Evolutionary conservation across 2,888 invertebrate species (phyloP).

Genomic region (Zygaena filipendulae): DNA sequence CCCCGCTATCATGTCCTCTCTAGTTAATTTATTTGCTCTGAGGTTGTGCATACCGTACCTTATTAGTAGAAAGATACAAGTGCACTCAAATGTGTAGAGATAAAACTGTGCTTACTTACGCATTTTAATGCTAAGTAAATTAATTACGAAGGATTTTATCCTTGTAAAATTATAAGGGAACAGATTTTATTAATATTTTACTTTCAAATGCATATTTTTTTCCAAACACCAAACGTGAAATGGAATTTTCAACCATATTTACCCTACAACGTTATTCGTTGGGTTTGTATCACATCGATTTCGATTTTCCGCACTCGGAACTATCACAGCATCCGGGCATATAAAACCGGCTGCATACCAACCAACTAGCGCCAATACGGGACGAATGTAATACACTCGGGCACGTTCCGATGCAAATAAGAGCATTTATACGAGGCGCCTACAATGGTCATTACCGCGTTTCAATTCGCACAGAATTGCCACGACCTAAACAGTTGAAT

Average conservation of each 20-base stretch:
- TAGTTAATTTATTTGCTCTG: too few relatives aligned
- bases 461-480: slow-evolving; percentile 44
- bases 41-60: too few relatives aligned
- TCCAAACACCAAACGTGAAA: too few relatives aligned
- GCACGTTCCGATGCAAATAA: slow-evolving; percentile 56
- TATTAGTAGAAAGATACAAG: slow-evolving; percentile 34
- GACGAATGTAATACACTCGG: slow-evolving; percentile 35
- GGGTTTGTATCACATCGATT: slow-evolving; percentile 9
- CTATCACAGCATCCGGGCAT: too few relatives aligned
- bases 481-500: slow-evolving; percentile 47
- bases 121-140: too few relatives aligned
- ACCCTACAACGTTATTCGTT: too few relatives aligned
- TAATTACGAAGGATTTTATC: too few relatives aligned
- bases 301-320: slow-evolving; percentile 23
- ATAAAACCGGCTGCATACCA: slow-evolving; percentile 31
- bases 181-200: too few relatives aligned
- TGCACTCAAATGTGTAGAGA: slow-evolving; percentile 36
- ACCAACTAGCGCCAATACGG: slow-evolving; percentile 25
- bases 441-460: slow-evolving; percentile 56
- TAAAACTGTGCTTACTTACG: slow-evolving; percentile 26
- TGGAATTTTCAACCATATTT: too few relatives aligned
- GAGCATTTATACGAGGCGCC: slow-evolving; percentile 45
- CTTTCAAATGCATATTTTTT: too few relatives aligned
- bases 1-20: too few relatives aligned
- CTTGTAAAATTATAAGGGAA: too few relatives aligned